phyloP scores from a whole-genome alignment of 2,888 invertebrate genomes.

The Drosophila tripunctata region DNA sequence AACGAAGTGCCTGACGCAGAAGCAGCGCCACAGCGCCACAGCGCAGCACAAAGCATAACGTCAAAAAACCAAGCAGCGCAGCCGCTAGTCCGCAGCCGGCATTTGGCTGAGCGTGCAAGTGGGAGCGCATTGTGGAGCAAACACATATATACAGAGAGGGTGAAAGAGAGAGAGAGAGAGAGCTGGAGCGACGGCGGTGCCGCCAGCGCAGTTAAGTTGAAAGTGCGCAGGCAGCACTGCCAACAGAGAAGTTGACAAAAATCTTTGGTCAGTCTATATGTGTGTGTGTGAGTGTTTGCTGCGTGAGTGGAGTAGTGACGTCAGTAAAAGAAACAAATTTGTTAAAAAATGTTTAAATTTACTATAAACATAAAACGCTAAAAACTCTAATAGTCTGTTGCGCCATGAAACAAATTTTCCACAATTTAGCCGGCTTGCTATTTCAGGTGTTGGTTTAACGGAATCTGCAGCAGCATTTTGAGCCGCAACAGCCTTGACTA shows the following conservation, averaged over 20 bases:
- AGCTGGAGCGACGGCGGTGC: background rate
- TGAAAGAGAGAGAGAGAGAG: slow-evolving; percentile 3
- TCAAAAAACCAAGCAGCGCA: slow-evolving; percentile 42
- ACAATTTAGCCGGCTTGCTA: slow-evolving; percentile 31
- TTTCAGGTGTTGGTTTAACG: slow-evolving; percentile 53
- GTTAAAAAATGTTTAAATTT: background rate
- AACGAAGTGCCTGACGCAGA: slow-evolving; percentile 70
- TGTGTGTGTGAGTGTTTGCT: background rate
- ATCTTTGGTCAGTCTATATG: slow-evolving; percentile 31
- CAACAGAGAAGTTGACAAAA: slow-evolving; percentile 51
- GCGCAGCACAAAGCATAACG: slow-evolving; percentile 51
- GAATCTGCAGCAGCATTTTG: slow-evolving; percentile 45
- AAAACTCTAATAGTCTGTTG: too few species aligned
- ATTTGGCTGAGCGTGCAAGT: slow-evolving; percentile 25
- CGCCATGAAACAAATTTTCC: too few species aligned
- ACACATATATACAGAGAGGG: slow-evolving; percentile 9
- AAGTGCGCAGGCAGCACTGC: slow-evolving; percentile 53
- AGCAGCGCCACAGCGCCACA: slow-evolving; percentile 44
- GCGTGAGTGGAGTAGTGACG: background rate
- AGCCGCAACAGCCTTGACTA: slow-evolving; percentile 39
- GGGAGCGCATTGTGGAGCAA: slow-evolving; percentile 31
- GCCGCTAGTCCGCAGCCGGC: slow-evolving; percentile 10
- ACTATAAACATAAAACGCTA: too few species aligned
- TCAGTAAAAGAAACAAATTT: background rate
- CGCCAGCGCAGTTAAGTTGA: slow-evolving; percentile 36